A percentile compares a stretch with the other conserved stretches of the same genome.
Conservation (phyloP, 2,888 invertebrate species). For the Lithophane socia region DNA sequence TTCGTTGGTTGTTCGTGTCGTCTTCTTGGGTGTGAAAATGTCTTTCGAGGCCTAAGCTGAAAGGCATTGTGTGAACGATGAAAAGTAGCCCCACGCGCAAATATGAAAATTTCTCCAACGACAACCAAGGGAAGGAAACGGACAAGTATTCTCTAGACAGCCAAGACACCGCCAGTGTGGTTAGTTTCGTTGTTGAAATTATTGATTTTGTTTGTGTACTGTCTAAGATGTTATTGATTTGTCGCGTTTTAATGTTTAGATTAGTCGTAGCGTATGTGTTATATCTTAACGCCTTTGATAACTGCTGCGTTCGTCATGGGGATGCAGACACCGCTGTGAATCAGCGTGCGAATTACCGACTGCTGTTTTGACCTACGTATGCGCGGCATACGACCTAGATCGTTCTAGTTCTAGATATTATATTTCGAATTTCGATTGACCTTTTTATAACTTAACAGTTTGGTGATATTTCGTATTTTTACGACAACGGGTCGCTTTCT, state of each 20-base stretch:
- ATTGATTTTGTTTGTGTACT: slow-evolving; percentile 88
- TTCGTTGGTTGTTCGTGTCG: slow-evolving; percentile 79
- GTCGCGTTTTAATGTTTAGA: slow-evolving; percentile 71
- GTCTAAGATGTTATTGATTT: slow-evolving; percentile 85
- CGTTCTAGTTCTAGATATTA: slow-evolving; percentile 66
- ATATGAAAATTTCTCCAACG: slow-evolving; percentile 88
- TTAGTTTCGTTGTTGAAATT: slow-evolving; percentile 82
- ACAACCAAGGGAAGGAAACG: slow-evolving; percentile 86
- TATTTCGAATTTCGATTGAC: slow-evolving; percentile 25
- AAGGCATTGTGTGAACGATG: slow-evolving; percentile 86
- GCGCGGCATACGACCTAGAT: slow-evolving; percentile 73
- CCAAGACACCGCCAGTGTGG: slow-evolving; percentile 89
- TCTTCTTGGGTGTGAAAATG: slow-evolving; percentile 82
- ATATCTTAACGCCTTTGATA: slow-evolving; percentile 22
- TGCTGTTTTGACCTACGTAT: slow-evolving; percentile 53
- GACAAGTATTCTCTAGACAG: slow-evolving; percentile 89
- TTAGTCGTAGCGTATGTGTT: slow-evolving; percentile 60
- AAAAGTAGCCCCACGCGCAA: slow-evolving; percentile 89
- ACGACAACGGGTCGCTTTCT: background rate
- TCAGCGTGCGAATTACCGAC: slow-evolving; percentile 17
- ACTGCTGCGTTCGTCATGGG: slow-evolving; percentile 20
- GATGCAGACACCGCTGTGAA: slow-evolving; percentile 32
- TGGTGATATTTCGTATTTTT: slow-evolving; percentile 20
- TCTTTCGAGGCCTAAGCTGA: slow-evolving; percentile 83
- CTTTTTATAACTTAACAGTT: slow-evolving; percentile 22